Evolutionary conservation across 2,797 vertebrate genomes (phyloP).

Genomic region (Manis pentadactyla): DNA sequence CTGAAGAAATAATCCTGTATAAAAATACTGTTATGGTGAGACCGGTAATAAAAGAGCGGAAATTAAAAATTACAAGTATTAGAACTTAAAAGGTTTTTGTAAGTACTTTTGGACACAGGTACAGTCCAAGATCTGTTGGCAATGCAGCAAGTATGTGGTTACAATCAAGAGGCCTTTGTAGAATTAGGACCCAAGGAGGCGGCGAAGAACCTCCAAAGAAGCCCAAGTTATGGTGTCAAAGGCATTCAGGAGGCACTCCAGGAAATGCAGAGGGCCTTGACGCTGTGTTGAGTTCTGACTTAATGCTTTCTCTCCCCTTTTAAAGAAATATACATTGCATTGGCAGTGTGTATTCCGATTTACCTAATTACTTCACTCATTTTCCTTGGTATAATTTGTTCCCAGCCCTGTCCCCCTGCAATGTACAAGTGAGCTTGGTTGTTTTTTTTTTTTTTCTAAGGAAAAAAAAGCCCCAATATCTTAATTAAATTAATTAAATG

Average conservation of each 20-base stretch:
- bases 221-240: conserved; percentile 55
- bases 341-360: conserved; percentile 52
- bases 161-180: conserved; percentile 73
- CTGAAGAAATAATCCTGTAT: conserved; percentile 71
- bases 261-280: conserved; percentile 56
- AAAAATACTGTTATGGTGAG: conserved; percentile 76
- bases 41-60: conserved; percentile 56
- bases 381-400: conserved; percentile 69
- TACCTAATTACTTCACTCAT: conserved; percentile 46
- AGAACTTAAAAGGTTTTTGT: conserved; percentile 66
- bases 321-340: background rate
- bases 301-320: background rate
- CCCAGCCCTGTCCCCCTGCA: conserved; percentile 53
- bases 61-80: conserved; percentile 72
- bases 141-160: conserved; percentile 80
- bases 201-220: conserved; percentile 49
- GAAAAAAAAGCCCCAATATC: conserved; percentile 77
- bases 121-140: conserved; percentile 67
- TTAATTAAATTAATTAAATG: conserved; percentile 90
- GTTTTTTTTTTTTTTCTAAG: conserved; percentile 60
- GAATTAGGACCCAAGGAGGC: conserved; percentile 44
- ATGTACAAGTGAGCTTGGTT: conserved; percentile 67
- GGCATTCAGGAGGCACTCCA: conserved; percentile 68
- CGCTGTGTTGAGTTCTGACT: conserved; percentile 43
- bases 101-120: conserved; percentile 67